A percentile compares a stretch with the other conserved stretches of the same genome.
Evolutionary conservation across 2,797 vertebrate species (phyloP).

Genomic region (Rhinella marina): DNA sequence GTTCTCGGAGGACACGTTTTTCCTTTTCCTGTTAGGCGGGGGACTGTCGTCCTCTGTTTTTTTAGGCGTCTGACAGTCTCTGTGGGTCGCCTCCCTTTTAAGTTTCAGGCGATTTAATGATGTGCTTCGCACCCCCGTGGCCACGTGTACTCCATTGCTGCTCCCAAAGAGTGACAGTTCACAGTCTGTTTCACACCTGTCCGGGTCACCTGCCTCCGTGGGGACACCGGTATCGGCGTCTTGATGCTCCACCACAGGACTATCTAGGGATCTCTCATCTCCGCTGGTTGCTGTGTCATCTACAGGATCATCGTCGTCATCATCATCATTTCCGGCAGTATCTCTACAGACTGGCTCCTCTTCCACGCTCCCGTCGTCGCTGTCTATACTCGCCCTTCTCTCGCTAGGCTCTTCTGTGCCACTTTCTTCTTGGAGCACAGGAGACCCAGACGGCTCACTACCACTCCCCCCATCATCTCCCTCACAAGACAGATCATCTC

Average conservation of each 20-base stretch:
- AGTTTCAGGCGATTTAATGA: background rate
- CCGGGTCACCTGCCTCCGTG: background rate
- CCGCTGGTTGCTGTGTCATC: background rate
- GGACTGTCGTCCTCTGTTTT: background rate
- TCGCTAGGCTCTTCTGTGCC: background rate
- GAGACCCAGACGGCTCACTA: background rate
- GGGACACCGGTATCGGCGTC: background rate
- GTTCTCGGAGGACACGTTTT: background rate
- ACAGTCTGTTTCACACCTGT: background rate
- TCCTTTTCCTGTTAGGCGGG: slow-evolving; percentile 24
- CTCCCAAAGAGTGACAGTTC: slow-evolving; percentile 14
- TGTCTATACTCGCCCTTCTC: background rate
- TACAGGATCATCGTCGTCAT: background rate
- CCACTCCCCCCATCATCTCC: background rate
- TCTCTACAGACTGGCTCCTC: background rate
- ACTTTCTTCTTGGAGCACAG: background rate
- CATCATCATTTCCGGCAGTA: background rate
- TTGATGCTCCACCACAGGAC: background rate
- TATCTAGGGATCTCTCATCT: background rate
- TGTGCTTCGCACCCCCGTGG: background rate
- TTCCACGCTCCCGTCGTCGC: background rate
- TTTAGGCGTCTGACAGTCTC: background rate
- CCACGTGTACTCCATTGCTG: slow-evolving; percentile 57
- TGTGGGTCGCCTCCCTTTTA: background rate
- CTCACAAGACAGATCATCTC: background rate